Evolutionary conservation across 2,113 vertebrate genomes (phyloP).

Genomic region (Erythrolamprus reginae): DNA sequence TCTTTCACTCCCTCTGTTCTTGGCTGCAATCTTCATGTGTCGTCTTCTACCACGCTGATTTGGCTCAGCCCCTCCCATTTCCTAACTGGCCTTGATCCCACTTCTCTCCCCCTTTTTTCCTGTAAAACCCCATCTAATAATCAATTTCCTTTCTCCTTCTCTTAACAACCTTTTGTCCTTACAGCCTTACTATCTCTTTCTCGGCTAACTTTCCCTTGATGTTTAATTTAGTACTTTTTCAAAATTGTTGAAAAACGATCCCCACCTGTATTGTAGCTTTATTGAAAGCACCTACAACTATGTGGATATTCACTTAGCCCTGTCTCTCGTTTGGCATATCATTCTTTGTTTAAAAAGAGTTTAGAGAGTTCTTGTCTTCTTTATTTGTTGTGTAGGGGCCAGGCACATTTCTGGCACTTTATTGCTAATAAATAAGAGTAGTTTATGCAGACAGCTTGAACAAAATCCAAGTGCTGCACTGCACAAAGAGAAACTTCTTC

Average conservation of each 20-base stretch:
- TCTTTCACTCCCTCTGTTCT: not conserved
- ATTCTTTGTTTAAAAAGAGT: not conserved
- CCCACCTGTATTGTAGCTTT: not conserved
- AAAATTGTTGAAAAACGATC: not conserved
- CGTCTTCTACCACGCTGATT: not conserved
- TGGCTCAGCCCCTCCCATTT: not conserved
- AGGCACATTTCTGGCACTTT: slow-evolving; percentile 9
- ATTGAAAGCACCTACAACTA: not conserved
- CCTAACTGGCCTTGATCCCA: not conserved
- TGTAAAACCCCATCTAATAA: not conserved
- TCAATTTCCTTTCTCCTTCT: not conserved
- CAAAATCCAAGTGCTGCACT: not conserved
- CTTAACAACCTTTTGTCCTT: not conserved
- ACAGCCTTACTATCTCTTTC: not conserved
- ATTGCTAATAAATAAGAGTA: slow-evolving; percentile 8
- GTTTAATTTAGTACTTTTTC: not conserved
- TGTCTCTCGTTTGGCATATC: not conserved
- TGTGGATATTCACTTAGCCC: not conserved
- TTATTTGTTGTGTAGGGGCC: not conserved
- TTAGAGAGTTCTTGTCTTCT: not conserved
- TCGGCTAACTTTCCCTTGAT: not conserved
- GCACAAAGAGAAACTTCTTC: not conserved
- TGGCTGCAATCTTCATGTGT: not conserved
- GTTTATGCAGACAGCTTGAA: slow-evolving; percentile 5
- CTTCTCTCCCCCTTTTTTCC: not conserved